Evolutionary conservation across 2,888 invertebrate genomes (phyloP), one percentile per base, ranked within the genome.

Genomic region (Drosophila cognata): DNA sequence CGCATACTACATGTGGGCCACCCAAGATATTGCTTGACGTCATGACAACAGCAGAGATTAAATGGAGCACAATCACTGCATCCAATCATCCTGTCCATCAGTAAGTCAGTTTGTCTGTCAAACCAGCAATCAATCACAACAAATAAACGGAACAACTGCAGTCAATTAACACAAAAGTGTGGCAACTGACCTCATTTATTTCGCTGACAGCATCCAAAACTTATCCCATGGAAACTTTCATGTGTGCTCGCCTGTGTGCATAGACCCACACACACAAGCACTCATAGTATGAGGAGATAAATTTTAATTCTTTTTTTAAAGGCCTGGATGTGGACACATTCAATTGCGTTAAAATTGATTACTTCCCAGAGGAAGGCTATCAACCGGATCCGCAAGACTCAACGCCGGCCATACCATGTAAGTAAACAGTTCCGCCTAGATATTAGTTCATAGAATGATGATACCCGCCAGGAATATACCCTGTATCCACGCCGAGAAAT

Each of bases 381-480:
- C 95, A 96, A 83, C 97, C 98, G 18, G 98, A 98, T 93, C 96
- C 96, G 0, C 96, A 96, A 90, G 98, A 98, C 93, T 98, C 97
- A 11, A 97, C 98, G n/a, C 96, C 97, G 94, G 97, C 97, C 33
- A 98, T 98, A 94, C 97, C 98, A 92, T 98, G 98, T 98, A 95
- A 97, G 97, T 96, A 92, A 21, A 10, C 18, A 25, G 16, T 16
- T 16, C 46, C 46, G 8, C 16, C 2, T 16, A 7, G 38, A 38
- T 38, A 7, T 38, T 25, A 25, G 13, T 7, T 21, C 0, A 46
- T 1, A 8, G 16, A 16, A 0, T 25, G 7, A 16, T 16, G 0
- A 46, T 16, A 25, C 4, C 46, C 13, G 46, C 21, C 7, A 46
- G 1, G 13, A 2, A 46, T 46, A n/a, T 41, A 41, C 41, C 10